Percentiles rank a stretch among this genome's conserved stretches.
These are phyloP conservation scores for Rhopalosiphum padi DNA, from an alignment of 1,140 invertebrate species.

Conservation along the genomic window DNA sequence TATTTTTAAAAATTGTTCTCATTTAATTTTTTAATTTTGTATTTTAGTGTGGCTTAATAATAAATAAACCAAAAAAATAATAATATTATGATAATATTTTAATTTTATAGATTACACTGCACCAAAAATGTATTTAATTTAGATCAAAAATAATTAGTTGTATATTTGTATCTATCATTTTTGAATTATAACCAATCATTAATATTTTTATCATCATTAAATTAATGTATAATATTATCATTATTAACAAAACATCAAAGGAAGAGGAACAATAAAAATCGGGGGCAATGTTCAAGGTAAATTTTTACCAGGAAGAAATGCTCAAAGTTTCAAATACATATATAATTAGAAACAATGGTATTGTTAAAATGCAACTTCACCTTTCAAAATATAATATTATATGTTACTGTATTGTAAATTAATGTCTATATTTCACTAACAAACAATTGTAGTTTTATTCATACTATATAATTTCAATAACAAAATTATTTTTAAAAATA, in stretches of 20 bases:
- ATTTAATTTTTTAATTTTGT: not conserved
- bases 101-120: not conserved
- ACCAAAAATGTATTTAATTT: not conserved
- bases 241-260: not conserved
- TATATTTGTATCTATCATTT: not conserved
- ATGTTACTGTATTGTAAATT: not conserved
- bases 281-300: slow-evolving; percentile 16
- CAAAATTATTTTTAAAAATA: not conserved
- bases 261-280: not conserved
- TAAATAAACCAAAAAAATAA: not conserved
- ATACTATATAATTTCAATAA: not conserved
- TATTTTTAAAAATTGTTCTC: not conserved
- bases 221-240: not conserved
- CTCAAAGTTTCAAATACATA: not conserved
- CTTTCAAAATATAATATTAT: not conserved
- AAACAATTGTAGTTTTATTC: not conserved
- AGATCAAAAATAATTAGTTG: not conserved
- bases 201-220: not conserved
- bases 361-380: not conserved
- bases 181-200: not conserved
- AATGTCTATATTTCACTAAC: not conserved
- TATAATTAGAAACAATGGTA: not conserved
- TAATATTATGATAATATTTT: not conserved
- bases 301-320: slow-evolving; percentile 12
- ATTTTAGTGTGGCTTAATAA: not conserved